phyloP scores from a whole-genome alignment of 2,797 vertebrate genomes.

The Sebastes kiyomatsui region DNA sequence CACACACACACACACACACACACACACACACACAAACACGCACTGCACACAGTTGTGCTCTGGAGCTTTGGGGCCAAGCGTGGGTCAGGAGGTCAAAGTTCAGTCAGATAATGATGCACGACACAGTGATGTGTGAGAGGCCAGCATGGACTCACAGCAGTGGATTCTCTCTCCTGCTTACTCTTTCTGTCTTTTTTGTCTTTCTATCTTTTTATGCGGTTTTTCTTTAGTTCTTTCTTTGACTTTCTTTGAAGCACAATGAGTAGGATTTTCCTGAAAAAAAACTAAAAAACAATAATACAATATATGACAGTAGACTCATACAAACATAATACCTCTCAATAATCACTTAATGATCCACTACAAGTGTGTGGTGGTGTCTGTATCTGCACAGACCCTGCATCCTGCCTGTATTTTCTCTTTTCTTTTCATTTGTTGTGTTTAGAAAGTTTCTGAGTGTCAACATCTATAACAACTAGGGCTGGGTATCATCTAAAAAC shows the following conservation, averaged over 20 bases:
- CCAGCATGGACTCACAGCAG: slow-evolving; percentile 9
- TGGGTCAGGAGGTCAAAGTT: slow-evolving; percentile 62
- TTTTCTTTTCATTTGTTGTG: not conserved
- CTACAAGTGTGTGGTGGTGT: not conserved
- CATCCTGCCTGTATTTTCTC: not conserved
- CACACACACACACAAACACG: slow-evolving; percentile 19
- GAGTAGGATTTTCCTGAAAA: too few relatives aligned
- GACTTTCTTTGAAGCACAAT: not conserved
- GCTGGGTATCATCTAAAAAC: not conserved
- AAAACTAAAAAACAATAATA: too few relatives aligned
- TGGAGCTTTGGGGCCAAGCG: slow-evolving; percentile 31
- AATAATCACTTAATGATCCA: not conserved
- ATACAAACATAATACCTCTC: not conserved
- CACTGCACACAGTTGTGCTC: slow-evolving; percentile 19
- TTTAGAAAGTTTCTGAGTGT: not conserved
- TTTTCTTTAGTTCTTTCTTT: not conserved
- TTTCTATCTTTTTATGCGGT: not conserved
- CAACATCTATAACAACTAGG: too few relatives aligned
- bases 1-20: slow-evolving; percentile 25
- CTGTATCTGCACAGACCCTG: not conserved
- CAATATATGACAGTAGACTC: too few relatives aligned
- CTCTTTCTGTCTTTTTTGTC: not conserved
- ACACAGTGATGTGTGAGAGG: slow-evolving; percentile 36
- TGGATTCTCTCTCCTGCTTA: not conserved
- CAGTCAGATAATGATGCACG: slow-evolving; percentile 47